These are phyloP conservation scores for Sphenodon punctatus DNA, from an alignment of 2,797 vertebrate genomes.

Conservation along the genomic window DNA sequence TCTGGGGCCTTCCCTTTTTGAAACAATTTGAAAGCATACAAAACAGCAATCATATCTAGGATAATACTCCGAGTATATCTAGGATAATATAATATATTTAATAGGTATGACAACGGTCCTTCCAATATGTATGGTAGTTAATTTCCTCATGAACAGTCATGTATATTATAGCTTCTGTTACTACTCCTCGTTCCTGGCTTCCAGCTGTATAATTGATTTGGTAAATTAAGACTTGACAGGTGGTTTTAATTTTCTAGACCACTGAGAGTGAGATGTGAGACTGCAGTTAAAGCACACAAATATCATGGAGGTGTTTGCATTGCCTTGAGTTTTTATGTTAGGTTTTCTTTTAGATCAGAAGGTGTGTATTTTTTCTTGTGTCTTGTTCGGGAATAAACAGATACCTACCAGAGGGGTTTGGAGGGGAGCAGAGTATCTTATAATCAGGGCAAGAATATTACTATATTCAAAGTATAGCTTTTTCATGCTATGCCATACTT, in stretches of 20 bases:
- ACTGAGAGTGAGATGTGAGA: conserved; percentile 34
- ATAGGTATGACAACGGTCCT: conserved; percentile 6
- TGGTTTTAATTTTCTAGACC: conserved; percentile 66
- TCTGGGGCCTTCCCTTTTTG: no score
- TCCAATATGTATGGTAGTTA: conserved; percentile 9
- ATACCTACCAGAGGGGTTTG: neutral
- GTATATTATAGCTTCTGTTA: conserved; percentile 39
- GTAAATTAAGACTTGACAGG: conserved; percentile 54
- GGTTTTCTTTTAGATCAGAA: neutral
- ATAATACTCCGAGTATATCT: neutral
- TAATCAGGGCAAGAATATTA: neutral
- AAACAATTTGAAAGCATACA: no score
- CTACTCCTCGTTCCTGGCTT: conserved; percentile 34
- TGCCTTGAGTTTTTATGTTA: conserved; percentile 10
- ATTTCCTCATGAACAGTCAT: conserved; percentile 22
- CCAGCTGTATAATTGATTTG: conserved; percentile 58
- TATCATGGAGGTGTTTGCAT: conserved; percentile 31
- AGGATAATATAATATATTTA: conserved; percentile 6
- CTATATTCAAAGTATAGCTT: neutral
- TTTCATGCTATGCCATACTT: neutral
- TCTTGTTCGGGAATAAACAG: neutral
- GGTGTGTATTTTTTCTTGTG: neutral
- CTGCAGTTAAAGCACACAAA: conserved; percentile 49
- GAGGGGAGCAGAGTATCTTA: neutral
- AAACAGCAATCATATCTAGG: neutral